Base-by-base conservation (phyloP, 1,140 invertebrate genomes). In the Phenacoccus solenopsis region DNA sequence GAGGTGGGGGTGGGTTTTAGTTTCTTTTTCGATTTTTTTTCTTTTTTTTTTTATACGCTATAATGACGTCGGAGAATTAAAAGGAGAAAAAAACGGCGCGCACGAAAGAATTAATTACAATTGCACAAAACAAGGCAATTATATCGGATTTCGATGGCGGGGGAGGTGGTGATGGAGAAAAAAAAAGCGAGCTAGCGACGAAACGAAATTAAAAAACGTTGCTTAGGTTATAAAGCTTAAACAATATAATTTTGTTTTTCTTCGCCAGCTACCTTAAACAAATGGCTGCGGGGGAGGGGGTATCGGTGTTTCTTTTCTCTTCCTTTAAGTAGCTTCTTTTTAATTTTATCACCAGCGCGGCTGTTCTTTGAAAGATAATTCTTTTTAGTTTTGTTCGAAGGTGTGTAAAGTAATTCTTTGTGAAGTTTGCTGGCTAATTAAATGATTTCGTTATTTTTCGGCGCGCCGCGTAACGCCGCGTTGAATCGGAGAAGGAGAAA, bases 131-230 rank as follows among this genome's bases (percentile, higher is more conserved):
- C 38, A 49, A 49, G 38, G 20, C 38, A 49, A 49, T 49, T 49
- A 49, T 49, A 49, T n/a, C 30, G 12, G 38, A 49, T 49, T 49
- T 49, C 38, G 38, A 49, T 16, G 38, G n/a, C n/a, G 38, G 38
- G 38, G 13, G 20, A 49, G 20, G 20, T 49, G 20, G 20, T 16
- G 20, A n/a, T 13, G 30, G 30, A 5, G 30, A 32, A 13, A 5
- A 13, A 59, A n/a, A 5, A 20, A 22, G 56, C 16, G n/a, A 59
- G 56, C 59, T 20, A 24, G 59, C 59, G 25, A 10, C 20, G 25
- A 64, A 64, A 64, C 25, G 59, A 27, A 64, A 64, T 64, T 64
- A 64, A 64, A 64, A 64, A 64, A 25, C 59, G 59, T 64, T 64
- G 25, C 59, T 64, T 64, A 16, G 59, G 59, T 64, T 64, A 27